A percentile compares a stretch with the other conserved stretches of the same genome.
phyloP scores from a whole-genome alignment of 37 sponge, comb jelly and placozoan genomes.

The Haliclona indistincta region DNA sequence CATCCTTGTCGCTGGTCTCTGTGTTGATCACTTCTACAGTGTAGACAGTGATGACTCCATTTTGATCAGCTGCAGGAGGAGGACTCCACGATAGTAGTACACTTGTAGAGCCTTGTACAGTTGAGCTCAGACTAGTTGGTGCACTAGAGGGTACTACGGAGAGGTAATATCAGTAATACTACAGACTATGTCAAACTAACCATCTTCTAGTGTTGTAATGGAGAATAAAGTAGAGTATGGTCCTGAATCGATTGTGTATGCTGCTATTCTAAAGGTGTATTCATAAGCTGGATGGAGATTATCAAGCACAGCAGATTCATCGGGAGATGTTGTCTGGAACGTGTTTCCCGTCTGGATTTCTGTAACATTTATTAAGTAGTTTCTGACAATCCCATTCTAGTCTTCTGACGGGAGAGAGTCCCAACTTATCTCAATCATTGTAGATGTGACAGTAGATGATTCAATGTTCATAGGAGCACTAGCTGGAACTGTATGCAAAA shows the following conservation, averaged over 20 bases:
- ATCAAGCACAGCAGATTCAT: neutral
- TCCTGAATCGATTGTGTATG: constrained; percentile 6
- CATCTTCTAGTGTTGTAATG: neutral
- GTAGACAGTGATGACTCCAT: constrained; percentile 31
- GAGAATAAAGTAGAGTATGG: neutral
- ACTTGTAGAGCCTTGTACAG: neutral
- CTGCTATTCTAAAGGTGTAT: constrained; percentile 18
- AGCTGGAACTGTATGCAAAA: constrained; percentile 18
- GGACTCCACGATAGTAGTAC: constrained; percentile 13
- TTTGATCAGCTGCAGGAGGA: constrained; percentile 12
- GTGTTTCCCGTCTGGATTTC: neutral
- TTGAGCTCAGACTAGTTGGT: neutral
- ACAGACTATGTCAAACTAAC: neutral
- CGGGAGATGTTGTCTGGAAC: neutral
- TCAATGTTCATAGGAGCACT: constrained; percentile 9
- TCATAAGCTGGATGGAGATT: constrained; percentile 6
- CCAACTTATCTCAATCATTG: too few species aligned
- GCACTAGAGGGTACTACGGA: neutral
- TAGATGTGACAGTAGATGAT: neutral
- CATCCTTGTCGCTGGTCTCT: neutral
- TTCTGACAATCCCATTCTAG: constrained; percentile 34
- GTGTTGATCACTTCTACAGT: neutral
- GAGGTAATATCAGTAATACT: neutral
- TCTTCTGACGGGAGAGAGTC: constrained; percentile 4
- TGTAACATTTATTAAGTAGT: constrained; percentile 24